These are phyloP conservation scores for Chrysolina haemoptera DNA, from an alignment of 2,888 invertebrate species.

Conservation along the genomic window DNA sequence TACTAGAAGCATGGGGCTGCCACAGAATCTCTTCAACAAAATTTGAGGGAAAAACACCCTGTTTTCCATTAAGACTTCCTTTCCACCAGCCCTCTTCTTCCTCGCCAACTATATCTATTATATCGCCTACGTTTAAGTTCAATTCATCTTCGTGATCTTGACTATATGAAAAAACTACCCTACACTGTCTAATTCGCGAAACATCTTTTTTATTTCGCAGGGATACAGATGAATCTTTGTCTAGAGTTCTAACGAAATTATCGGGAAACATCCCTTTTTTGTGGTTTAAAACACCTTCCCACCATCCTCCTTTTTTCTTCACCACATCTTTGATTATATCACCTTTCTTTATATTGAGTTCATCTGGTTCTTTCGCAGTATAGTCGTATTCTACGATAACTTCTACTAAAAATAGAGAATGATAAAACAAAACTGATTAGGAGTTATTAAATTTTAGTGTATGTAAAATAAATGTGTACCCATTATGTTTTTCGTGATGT, in stretches of 20 bases:
- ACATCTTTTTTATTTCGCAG: constrained; percentile 64
- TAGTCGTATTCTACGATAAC: constrained; percentile 91
- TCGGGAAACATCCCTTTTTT: constrained; percentile 93
- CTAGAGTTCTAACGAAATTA: constrained; percentile 84
- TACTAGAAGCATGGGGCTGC: constrained; percentile 51
- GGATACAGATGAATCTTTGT: constrained; percentile 56
- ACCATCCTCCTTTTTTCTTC: constrained; percentile 89
- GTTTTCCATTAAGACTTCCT: constrained; percentile 84
- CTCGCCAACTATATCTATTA: constrained; percentile 92
- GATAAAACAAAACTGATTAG: constrained; percentile 17
- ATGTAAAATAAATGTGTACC: constrained; percentile 40
- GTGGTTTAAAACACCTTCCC: constrained; percentile 88
- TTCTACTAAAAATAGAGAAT: constrained; percentile 74
- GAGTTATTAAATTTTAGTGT: constrained; percentile 7
- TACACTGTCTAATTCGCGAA: constrained; percentile 77
- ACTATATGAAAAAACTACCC: constrained; percentile 91
- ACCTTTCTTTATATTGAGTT: constrained; percentile 86
- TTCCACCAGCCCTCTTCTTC: constrained; percentile 96
- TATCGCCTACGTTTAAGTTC: constrained; percentile 87
- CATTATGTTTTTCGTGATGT: constrained; percentile 45
- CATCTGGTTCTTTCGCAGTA: constrained; percentile 88
- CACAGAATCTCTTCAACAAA: constrained; percentile 79
- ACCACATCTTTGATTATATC: constrained; percentile 87
- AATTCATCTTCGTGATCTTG: constrained; percentile 96
- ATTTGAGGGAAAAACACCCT: constrained; percentile 97